Base-by-base conservation (phyloP, 2,888 invertebrate genomes). In the Eupithecia abbreviata region DNA sequence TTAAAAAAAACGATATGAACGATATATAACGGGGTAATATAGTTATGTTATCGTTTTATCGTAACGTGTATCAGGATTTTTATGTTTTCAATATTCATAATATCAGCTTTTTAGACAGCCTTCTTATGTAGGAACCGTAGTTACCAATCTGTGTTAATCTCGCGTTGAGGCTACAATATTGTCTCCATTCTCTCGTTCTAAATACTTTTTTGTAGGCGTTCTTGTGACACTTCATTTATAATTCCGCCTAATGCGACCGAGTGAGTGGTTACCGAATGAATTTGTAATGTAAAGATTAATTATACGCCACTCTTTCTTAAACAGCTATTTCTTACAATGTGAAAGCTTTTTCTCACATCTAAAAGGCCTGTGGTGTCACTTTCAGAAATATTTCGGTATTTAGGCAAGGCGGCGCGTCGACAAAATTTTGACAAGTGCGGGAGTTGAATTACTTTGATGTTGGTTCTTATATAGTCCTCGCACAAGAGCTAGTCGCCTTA, bases 211-310 rank as follows among this genome's bases (percentile, higher is more conserved):
- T 94, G 90, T 87, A 84, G 85, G 86, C 87, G 85, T 90, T 91
- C 88, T 84, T 84, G 91, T 93, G 93, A 93, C 94, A 94, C 91
- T 90, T 93, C 94, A 94, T 94, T 94, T 94, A 94, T 94, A 93
- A 93, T 93, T 93, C 92, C 87, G 91, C 92, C 92, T 93, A 94
- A 93, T 92, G 91, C 93, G 86, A 92, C 91, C 91, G 92, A 93
- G 92, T 92, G 93, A 94, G 93, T 92, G 93, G 92, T 91, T 93
- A 92, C 93, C 88, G 91, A 92, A 92, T 93, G 93, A 94, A 94
- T 93, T 92, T 93, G 91, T 94, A 91, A 94, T 93, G 93, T 92
- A 88, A 92, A 93, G 93, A 94, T 94, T 93, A 93, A 94, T 93
- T 92, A 90, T 90, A 89, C 88, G 86, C 86, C 86, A 88, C 88